A percentile compares a stretch with the other conserved stretches of the same genome.
phyloP scores from a whole-genome alignment of 1,140 invertebrate species.

The Megalonaias nervosa region DNA sequence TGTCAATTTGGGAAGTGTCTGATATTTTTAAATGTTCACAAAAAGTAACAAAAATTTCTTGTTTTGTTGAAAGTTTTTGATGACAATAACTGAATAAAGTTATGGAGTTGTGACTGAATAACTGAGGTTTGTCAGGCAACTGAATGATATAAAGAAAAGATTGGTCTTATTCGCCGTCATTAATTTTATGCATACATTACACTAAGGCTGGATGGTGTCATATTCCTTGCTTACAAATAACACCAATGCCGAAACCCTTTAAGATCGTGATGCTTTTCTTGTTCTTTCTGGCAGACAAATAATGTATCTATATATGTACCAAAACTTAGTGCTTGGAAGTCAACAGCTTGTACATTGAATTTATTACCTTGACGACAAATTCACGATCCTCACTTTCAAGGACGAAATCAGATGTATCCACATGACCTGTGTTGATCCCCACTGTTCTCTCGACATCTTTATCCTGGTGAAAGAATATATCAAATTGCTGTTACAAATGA shows the following conservation, averaged over 20 bases:
- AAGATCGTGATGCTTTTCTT: not conserved
- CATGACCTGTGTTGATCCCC: conserved; percentile 66
- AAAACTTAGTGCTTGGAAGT: no score
- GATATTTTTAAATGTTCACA: not conserved
- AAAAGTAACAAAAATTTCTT: not conserved
- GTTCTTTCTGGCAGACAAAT: not conserved
- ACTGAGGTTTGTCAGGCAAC: not conserved
- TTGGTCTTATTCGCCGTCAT: no score
- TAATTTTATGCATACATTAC: not conserved
- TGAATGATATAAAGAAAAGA: not conserved
- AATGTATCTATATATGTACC: not conserved
- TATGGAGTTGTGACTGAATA: not conserved
- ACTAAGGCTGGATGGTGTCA: not conserved
- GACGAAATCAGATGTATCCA: conserved; percentile 61
- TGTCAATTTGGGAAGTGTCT: no score
- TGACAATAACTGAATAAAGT: not conserved
- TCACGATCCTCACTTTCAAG: conserved; percentile 57
- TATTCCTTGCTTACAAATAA: not conserved
- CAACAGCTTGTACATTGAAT: not conserved
- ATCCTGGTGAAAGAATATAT: conserved; percentile 37
- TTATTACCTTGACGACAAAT: conserved; percentile 59
- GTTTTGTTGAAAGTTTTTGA: not conserved
- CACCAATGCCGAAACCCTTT: not conserved
- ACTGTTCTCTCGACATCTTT: conserved; percentile 61
- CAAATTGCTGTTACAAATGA: no score